phyloP scores from a whole-genome alignment of 2,113 vertebrate genomes.

The Muscicapa adusta region DNA sequence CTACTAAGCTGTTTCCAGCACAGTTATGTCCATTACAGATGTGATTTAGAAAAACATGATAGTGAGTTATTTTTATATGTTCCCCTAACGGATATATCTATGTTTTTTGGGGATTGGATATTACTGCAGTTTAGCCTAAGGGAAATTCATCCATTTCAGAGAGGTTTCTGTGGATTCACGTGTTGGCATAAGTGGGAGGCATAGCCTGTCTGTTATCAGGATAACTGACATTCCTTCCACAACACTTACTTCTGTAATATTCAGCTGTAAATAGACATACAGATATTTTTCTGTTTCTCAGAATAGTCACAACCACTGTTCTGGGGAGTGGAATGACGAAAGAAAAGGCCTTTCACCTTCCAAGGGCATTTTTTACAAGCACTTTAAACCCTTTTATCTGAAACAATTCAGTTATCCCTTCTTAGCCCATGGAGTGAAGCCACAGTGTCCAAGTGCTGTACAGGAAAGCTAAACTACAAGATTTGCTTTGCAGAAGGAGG shows the following conservation, averaged over 20 bases:
- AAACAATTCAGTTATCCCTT: background rate
- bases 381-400: background rate
- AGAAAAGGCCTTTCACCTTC: slow-evolving; percentile 10
- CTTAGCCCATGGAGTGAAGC: background rate
- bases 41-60: slow-evolving; percentile 13
- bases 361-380: background rate
- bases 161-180: background rate
- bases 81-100: background rate
- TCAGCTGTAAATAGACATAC: slow-evolving; percentile 48
- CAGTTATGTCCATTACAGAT: slow-evolving; percentile 5
- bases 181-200: background rate
- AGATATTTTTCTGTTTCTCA: slow-evolving; percentile 19
- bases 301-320: slow-evolving; percentile 26
- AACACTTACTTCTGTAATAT: slow-evolving; percentile 40
- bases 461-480: background rate
- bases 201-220: slow-evolving; percentile 31
- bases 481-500: background rate
- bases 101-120: background rate
- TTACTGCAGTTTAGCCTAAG: background rate
- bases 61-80: slow-evolving; percentile 1
- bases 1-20: background rate
- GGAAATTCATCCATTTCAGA: background rate
- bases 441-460: background rate
- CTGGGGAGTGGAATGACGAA: background rate
- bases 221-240: slow-evolving; percentile 63